phyloP scores from a whole-genome alignment of 2,888 invertebrate species.

The Pyrrhia umbra region DNA sequence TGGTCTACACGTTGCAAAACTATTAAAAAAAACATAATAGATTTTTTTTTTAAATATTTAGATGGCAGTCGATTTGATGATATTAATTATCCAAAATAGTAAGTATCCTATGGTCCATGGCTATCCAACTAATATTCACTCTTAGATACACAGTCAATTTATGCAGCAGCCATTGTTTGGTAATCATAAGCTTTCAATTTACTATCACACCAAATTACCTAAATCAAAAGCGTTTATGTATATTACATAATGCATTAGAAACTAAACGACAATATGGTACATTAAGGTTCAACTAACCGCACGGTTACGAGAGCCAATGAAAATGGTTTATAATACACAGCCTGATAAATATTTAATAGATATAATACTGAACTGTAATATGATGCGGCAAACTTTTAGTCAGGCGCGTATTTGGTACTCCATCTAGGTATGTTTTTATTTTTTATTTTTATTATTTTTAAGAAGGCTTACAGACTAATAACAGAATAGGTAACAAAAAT shows the following conservation, averaged over 20 bases:
- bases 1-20: too few relatives aligned
- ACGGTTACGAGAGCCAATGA: slow-evolving; percentile 9
- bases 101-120: too few relatives aligned
- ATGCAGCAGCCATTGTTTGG: too few relatives aligned
- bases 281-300: slow-evolving; percentile 25
- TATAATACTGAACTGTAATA: slow-evolving; percentile 17
- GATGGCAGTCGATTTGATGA: too few relatives aligned
- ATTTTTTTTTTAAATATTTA: too few relatives aligned
- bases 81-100: too few relatives aligned
- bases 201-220: background rate
- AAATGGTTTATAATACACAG: slow-evolving; percentile 25
- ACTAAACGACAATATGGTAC: slow-evolving; percentile 15
- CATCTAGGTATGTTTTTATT: background rate
- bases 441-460: too few relatives aligned
- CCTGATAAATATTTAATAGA: slow-evolving; percentile 52
- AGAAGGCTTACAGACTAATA: too few relatives aligned
- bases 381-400: background rate
- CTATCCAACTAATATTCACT: too few relatives aligned
- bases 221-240: slow-evolving; percentile 22
- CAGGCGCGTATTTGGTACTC: slow-evolving; percentile 28
- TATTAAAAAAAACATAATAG: too few relatives aligned
- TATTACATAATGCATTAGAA: slow-evolving; percentile 35
- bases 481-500: too few relatives aligned
- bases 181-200: slow-evolving; percentile 12
- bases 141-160: background rate